A percentile compares a stretch with the other conserved stretches of the same genome.
Conservation (phyloP, 30 jellyfish, hydroid and myxozoan genomes). For the Mastigias papua region DNA sequence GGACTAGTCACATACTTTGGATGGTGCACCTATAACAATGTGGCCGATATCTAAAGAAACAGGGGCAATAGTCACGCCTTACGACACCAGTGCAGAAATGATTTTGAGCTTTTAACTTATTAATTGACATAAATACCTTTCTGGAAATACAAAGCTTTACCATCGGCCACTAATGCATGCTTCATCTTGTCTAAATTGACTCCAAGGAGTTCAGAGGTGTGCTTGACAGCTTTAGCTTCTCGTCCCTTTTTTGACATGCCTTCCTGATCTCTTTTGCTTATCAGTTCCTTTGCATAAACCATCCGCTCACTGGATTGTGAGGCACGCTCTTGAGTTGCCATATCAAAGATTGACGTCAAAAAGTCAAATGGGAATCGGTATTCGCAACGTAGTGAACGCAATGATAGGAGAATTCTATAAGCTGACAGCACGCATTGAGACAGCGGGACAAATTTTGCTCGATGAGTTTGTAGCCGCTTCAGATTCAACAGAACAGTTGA, state of each 20-base stretch:
- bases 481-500: conserved; percentile 29
- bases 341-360: conserved; percentile 38
- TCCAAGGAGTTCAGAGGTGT: conserved; percentile 59
- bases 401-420: conserved; percentile 33
- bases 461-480: conserved; percentile 34
- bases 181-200: conserved; percentile 54
- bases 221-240: conserved; percentile 12
- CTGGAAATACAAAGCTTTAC: conserved; percentile 14
- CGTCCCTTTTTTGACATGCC: not conserved
- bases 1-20: no score
- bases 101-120: no score
- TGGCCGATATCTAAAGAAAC: no score
- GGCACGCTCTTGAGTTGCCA: conserved; percentile 33
- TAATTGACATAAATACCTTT: conserved; percentile 19
- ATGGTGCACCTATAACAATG: no score
- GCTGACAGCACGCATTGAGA: conserved; percentile 55
- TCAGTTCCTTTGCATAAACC: conserved; percentile 1
- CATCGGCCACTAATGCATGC: conserved; percentile 20
- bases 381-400: conserved; percentile 33
- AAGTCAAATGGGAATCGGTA: conserved; percentile 61
- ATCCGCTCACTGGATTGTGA: not conserved
- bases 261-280: not conserved
- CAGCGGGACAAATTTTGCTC: conserved; percentile 45
- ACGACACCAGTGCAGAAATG: no score
- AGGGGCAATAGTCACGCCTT: no score